phyloP scores from a whole-genome alignment of 2,797 vertebrate species.

The Gadopsis bispinosus region DNA sequence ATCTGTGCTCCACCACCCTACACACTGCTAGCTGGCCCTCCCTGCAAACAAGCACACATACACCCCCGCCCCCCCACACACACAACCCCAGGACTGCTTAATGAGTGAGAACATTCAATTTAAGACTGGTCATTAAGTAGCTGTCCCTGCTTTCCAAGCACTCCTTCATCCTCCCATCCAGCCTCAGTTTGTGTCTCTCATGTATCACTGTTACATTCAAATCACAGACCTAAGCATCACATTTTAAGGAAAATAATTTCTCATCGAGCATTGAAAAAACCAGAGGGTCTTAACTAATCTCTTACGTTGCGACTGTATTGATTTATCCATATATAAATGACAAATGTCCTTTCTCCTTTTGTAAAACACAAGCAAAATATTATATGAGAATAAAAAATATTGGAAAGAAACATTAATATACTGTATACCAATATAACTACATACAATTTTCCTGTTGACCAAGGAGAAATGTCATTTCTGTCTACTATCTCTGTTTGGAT shows the following conservation, averaged over 20 bases:
- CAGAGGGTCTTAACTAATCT: not conserved
- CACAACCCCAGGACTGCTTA: slow-evolving; percentile 1
- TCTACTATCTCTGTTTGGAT: accelerated
- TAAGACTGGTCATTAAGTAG: slow-evolving; percentile 44
- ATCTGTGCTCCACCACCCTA: slow-evolving; percentile 46
- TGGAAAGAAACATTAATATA: not conserved
- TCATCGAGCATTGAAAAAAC: slow-evolving; percentile 6
- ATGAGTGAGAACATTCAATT: slow-evolving; percentile 32
- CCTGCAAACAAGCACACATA: slow-evolving; percentile 39
- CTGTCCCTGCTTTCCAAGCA: slow-evolving; percentile 17
- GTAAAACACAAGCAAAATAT: not conserved
- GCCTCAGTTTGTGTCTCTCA: not conserved
- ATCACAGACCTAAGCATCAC: slow-evolving; percentile 5
- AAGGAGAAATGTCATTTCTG: not conserved
- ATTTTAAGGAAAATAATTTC: not conserved
- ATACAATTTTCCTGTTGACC: not conserved
- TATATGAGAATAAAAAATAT: not conserved
- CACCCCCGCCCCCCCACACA: no score
- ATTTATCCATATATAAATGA: not conserved
- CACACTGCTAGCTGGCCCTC: slow-evolving; percentile 6
- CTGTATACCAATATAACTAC: not conserved
- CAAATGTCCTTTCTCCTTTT: not conserved
- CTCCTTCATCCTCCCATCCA: slow-evolving; percentile 25
- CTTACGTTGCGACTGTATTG: not conserved
- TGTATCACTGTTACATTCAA: not conserved